These are phyloP conservation scores for Drosophila parabipectinata DNA, from an alignment of 1,140 invertebrate genomes.

Conservation along the genomic window DNA sequence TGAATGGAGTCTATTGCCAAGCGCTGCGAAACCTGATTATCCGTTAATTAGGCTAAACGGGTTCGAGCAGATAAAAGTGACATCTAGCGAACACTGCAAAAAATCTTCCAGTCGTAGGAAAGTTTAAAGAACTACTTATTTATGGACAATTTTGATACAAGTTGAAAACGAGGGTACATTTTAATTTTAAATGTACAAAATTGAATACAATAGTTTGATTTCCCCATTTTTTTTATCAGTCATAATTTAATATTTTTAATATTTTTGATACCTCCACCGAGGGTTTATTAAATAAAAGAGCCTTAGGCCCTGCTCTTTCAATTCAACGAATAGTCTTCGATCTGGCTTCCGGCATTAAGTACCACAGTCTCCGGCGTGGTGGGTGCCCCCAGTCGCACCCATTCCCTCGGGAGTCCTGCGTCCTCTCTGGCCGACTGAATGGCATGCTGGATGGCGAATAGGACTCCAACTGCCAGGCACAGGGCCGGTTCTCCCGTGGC, in stretches of 20 bases:
- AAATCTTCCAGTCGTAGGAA: not conserved
- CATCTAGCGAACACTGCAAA: not conserved
- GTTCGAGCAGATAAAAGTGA: slow-evolving; percentile 16
- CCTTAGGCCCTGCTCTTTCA: too few relatives aligned
- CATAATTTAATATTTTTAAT: too few relatives aligned
- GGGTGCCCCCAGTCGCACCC: slow-evolving; percentile 84
- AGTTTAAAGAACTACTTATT: too few relatives aligned
- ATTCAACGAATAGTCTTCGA: slow-evolving; percentile 32
- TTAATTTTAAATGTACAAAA: too few relatives aligned
- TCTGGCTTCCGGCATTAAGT: slow-evolving; percentile 60
- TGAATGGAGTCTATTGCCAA: slow-evolving; percentile 18
- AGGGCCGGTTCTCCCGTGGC: slow-evolving; percentile 92
- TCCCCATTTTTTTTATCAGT: too few relatives aligned
- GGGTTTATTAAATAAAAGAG: too few relatives aligned
- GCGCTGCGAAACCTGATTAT: slow-evolving; percentile 41
- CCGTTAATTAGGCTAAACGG: slow-evolving; percentile 47
- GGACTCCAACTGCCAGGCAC: slow-evolving; percentile 87
- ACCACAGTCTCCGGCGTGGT: slow-evolving; percentile 84
- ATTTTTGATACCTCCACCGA: too few relatives aligned
- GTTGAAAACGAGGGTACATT: too few relatives aligned
- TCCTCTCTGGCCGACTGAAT: slow-evolving; percentile 88
- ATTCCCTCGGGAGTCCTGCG: slow-evolving; percentile 85
- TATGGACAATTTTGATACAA: too few relatives aligned
- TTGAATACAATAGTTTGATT: too few relatives aligned
- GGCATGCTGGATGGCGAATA: slow-evolving; percentile 90